Evolutionary conservation across 2,888 invertebrate genomes (phyloP).

Genomic region (Entomobrya multifasciata): DNA sequence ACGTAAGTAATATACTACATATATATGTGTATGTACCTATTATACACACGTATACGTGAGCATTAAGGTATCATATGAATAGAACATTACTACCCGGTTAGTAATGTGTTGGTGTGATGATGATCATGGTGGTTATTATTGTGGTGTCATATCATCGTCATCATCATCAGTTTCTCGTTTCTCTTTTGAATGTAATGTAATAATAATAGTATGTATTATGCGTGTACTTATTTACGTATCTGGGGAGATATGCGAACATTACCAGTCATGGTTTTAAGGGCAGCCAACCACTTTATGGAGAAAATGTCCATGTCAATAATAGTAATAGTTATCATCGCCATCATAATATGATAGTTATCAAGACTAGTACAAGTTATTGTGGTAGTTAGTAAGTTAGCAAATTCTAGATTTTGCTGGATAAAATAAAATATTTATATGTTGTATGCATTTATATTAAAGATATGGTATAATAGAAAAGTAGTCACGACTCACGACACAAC

Average conservation of each 20-base stretch:
- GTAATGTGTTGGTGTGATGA: slow-evolving; percentile 12
- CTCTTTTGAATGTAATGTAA: slow-evolving; percentile 29
- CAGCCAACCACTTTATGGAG: slow-evolving; percentile 39
- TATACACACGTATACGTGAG: background rate
- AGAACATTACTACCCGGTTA: too few relatives aligned
- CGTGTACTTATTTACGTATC: slow-evolving; percentile 41
- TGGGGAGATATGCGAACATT: slow-evolving; percentile 62
- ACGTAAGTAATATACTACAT: slow-evolving; percentile 33
- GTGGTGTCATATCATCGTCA: slow-evolving; percentile 42
- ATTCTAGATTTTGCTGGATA: background rate
- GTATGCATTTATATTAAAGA: background rate
- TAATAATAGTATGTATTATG: slow-evolving; percentile 26
- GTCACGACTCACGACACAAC: too few relatives aligned
- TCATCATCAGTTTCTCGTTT: too few relatives aligned
- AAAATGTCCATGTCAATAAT: too few relatives aligned
- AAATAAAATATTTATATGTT: too few relatives aligned
- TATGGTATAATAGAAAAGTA: background rate
- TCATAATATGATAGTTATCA: slow-evolving; percentile 30
- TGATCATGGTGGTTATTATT: slow-evolving; percentile 39
- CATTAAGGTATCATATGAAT: too few relatives aligned
- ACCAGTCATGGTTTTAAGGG: slow-evolving; percentile 57
- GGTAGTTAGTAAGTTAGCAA: slow-evolving; percentile 31
- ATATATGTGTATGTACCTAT: background rate
- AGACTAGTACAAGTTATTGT: too few relatives aligned
- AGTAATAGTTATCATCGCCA: slow-evolving; percentile 23